A percentile compares a stretch with the other conserved stretches of the same genome.
Evolutionary conservation across 2,888 invertebrate genomes (phyloP).

Genomic region (Heliconius ethilla): DNA sequence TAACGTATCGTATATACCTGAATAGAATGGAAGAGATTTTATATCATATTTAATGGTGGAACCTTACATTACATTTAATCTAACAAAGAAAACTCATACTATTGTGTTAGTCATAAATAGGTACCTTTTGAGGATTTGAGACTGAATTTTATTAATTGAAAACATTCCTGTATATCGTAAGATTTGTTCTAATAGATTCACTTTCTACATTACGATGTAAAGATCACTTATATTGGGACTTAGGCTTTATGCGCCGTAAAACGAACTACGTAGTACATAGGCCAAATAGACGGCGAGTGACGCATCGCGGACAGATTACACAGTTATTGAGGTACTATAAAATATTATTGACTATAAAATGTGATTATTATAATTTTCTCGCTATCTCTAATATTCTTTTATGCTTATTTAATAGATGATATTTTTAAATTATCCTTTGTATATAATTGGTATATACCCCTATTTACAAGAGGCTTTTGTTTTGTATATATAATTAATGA

Average conservation of each 20-base stretch:
- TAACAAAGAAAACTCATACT: neutral
- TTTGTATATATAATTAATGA: slow-evolving; percentile 1
- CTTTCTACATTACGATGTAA: slow-evolving; percentile 42
- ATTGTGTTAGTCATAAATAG: neutral
- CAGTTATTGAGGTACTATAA: slow-evolving; percentile 36
- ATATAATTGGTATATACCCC: too few species aligned
- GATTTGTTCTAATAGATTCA: slow-evolving; percentile 32
- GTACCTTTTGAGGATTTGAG: too few species aligned
- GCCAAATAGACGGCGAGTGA: slow-evolving; percentile 50
- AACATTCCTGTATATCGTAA: slow-evolving; percentile 2
- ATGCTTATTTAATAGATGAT: neutral
- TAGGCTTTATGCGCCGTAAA: slow-evolving; percentile 59
- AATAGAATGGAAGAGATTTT: too few species aligned
- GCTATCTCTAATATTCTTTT: neutral
- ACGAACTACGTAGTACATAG: slow-evolving; percentile 37
- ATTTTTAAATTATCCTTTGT: neutral
- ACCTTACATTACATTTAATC: neutral
- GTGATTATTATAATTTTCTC: slow-evolving; percentile 32
- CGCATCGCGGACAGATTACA: slow-evolving; percentile 45
- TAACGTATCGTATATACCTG: too few species aligned
- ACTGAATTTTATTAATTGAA: neutral
- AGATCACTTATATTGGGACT: slow-evolving; percentile 57
- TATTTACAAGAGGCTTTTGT: neutral
- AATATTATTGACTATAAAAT: slow-evolving; percentile 39
- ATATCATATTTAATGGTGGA: neutral